These are phyloP conservation scores for Trissolcus basalis DNA, from an alignment of 1,140 invertebrate genomes.

Conservation along the genomic window DNA sequence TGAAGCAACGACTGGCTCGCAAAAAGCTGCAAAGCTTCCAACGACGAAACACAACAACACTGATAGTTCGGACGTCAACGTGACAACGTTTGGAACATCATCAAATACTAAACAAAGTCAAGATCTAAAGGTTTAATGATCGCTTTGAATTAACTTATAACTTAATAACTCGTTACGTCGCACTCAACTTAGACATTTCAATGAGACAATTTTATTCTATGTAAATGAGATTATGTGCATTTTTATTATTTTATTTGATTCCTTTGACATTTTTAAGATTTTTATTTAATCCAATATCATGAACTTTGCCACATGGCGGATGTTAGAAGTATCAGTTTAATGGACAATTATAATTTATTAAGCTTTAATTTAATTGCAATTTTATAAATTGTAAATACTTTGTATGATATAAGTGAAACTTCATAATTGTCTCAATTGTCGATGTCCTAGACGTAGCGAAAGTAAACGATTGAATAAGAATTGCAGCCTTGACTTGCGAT, in stretches of 20 bases:
- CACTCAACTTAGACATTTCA: conserved; percentile 33
- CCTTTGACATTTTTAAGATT: too few relatives aligned
- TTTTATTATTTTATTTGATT: not conserved
- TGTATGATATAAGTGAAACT: too few relatives aligned
- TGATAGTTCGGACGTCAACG: conserved; percentile 61
- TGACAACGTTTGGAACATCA: conserved; percentile 47
- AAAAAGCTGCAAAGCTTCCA: conserved; percentile 50
- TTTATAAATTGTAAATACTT: too few relatives aligned
- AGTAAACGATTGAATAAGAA: conserved; percentile 1
- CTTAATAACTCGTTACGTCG: conserved; percentile 59
- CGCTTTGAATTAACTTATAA: conserved; percentile 60
- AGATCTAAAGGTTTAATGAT: conserved; percentile 68
- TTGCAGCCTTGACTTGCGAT: conserved; percentile 22
- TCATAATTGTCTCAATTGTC: conserved; percentile 22
- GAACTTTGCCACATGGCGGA: too few relatives aligned
- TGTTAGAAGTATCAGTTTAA: too few relatives aligned
- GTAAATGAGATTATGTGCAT: not conserved
- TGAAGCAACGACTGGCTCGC: too few relatives aligned
- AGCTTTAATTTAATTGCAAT: too few relatives aligned
- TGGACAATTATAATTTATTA: too few relatives aligned
- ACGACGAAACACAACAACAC: conserved; percentile 63
- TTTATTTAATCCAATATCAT: too few relatives aligned
- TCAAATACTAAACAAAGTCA: conserved; percentile 59
- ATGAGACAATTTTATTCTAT: conserved; percentile 10
- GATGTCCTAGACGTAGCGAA: conserved; percentile 36